Evolutionary conservation across 2,113 vertebrate genomes (phyloP).

Genomic region (Tapirus terrestris): DNA sequence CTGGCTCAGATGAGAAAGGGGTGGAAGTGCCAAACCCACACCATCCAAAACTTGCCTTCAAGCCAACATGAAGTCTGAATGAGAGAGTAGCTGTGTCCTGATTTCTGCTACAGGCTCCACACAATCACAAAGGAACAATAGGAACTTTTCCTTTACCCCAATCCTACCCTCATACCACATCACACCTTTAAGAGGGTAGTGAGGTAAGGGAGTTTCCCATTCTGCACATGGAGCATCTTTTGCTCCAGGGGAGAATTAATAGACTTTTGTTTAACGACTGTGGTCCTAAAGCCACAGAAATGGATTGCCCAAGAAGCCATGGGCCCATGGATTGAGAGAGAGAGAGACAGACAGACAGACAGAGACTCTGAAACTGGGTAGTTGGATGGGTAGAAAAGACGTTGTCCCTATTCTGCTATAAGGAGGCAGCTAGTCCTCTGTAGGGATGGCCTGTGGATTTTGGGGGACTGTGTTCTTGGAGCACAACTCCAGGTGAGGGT

Average conservation of each 20-base stretch:
- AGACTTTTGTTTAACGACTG: background rate
- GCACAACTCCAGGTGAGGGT: background rate
- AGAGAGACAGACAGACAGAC: background rate
- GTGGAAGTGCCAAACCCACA: background rate
- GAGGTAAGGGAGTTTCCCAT: background rate
- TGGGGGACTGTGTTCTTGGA: background rate
- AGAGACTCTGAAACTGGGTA: background rate
- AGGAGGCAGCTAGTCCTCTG: background rate
- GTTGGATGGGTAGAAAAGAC: background rate
- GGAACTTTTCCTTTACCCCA: background rate
- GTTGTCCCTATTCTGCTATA: background rate
- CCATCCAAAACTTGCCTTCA: background rate
- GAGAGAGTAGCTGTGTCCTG: background rate
- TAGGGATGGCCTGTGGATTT: background rate
- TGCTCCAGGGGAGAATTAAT: background rate
- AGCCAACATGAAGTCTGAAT: background rate
- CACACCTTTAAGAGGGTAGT: background rate
- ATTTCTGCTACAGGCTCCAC: background rate
- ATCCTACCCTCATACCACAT: background rate
- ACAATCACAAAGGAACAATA: background rate
- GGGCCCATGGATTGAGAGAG: rapidly evolving
- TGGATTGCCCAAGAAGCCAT: background rate
- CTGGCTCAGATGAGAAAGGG: background rate
- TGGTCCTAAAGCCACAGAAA: background rate
- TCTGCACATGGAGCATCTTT: background rate